Base-by-base conservation (phyloP, 2,797 vertebrate species). In the Martes flavigula region DNA sequence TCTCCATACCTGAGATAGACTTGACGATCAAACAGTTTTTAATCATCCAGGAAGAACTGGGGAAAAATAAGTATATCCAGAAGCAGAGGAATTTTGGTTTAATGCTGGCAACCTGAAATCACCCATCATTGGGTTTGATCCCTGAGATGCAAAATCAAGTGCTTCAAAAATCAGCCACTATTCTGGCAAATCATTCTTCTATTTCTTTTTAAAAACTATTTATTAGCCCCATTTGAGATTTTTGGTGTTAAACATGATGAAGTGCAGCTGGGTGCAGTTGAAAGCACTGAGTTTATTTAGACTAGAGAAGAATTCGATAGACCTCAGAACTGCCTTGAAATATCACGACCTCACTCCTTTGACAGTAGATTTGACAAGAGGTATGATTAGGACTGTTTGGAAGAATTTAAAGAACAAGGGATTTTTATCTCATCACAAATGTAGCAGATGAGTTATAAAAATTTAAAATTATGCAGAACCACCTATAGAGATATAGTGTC, bases 401-500 rank as follows among this genome's bases (percentile, higher is more conserved):
- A 87, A 66, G 43, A 83, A 83, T 77, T 96, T 77, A 79, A 5
- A 70, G 78, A 94, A 91, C 58, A 23, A 92, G 73, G 73, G 82
- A 70, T 66, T 96, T 90, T 88, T 15, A 79, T 86, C 40, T 73
- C 27, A 75, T 64, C 56, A 73, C 48, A 86, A 86, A 82, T 48
- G 3, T 48, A 85, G 13, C 66, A 84, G 75, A 72, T 77, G 43
- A 93, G 10, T 81, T 85, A 58, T 58, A 85, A 73, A 94, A 83
- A 87, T 83, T 96, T 86, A 91, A 70, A 91, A 70, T 92, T 92
- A 91, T 90, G 32, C 4, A 85, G 54, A 87, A 90, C 43, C 18
- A 85, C 40, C 7, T 85, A 46, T 79, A 46, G 43, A 73, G 35
- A 40, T 72, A 87, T 46, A 79, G 85, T 30, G 13, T 38, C 72